These are phyloP conservation scores for Larimichthys crocea DNA, from an alignment of 2,113 vertebrate species.

Conservation along the genomic window DNA sequence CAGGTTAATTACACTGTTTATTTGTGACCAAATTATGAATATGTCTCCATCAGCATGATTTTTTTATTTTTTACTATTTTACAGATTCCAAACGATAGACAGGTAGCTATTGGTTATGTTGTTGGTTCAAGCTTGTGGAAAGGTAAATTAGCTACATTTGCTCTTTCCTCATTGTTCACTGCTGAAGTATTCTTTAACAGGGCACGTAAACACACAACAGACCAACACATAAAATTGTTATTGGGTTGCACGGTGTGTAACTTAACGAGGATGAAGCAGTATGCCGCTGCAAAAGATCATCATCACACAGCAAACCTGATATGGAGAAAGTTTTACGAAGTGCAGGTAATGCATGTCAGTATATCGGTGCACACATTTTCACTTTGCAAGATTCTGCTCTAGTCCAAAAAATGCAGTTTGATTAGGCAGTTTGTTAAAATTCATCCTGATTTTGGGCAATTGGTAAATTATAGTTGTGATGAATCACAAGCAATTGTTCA, in stretches of 20 bases:
- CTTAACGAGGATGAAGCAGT: neutral
- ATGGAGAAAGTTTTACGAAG: slow-evolving; percentile 2
- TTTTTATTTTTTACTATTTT: neutral
- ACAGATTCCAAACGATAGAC: neutral
- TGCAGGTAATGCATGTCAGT: neutral
- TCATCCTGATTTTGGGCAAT: neutral
- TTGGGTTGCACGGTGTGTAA: neutral
- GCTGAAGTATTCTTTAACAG: neutral
- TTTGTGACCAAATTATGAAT: neutral
- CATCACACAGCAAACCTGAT: neutral
- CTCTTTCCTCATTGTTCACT: neutral
- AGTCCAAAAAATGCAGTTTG: neutral
- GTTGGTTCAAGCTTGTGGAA: neutral
- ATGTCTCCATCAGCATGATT: neutral
- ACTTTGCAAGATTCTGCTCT: neutral
- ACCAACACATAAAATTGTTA: neutral
- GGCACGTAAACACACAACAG: neutral
- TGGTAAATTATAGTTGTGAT: neutral
- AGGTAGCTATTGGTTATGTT: neutral
- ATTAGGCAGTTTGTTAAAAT: neutral
- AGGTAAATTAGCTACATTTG: neutral
- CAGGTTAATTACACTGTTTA: neutral
- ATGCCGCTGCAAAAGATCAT: neutral
- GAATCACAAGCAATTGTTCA: neutral
- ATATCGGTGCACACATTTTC: neutral